Base-by-base conservation (phyloP, 1,140 invertebrate genomes). In the Pseudomyrmex flavicornis region DNA sequence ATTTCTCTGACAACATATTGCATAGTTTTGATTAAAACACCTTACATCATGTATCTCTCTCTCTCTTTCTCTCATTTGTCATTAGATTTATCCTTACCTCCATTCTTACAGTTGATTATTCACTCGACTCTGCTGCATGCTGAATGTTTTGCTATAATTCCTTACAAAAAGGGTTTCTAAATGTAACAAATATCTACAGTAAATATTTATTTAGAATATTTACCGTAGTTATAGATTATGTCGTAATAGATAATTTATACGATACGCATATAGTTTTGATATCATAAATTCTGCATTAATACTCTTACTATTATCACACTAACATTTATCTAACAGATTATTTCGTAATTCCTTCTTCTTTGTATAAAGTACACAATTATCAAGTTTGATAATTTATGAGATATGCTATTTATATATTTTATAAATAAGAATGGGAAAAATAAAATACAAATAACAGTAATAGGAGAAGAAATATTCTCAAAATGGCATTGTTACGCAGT, bases 61-160 rank as follows among this genome's bases (percentile, higher is more conserved):
- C 58, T 5, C 22, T 80, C 56, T 48, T 35, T 58, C 15, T 48
- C 59, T 5, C 46, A 80, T 44, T 70, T 59, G n/a, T 70, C 65
- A 79, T 69, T 70, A 77, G 50, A 48, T 58, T 7, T 17, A 26
- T 35, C 12, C 9, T n/a, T 8, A 26, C 26, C 26, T 26, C 26
- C 52, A 35, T 70, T 72, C 15, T 80, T 59, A 10, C 54, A 79
- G 3, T 79, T 85, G 22, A 22, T 73, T 80, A 58, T 44, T 58
- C 15, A 66, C 20, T 85, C 74, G 72, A 77, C 52, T 66, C 61
- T 75, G 58, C 50, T 89, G 87, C 87, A 89, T 88, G 87, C 66
- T 89, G 20, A 68, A 13, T 80, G 63, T 84, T 72, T 88, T 59
- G 52, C 48, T 62, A 82, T 26, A 72, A 17, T 68, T 59, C 12